Base-by-base conservation (phyloP, 2,797 vertebrate species). In the Smutsia gigantea region DNA sequence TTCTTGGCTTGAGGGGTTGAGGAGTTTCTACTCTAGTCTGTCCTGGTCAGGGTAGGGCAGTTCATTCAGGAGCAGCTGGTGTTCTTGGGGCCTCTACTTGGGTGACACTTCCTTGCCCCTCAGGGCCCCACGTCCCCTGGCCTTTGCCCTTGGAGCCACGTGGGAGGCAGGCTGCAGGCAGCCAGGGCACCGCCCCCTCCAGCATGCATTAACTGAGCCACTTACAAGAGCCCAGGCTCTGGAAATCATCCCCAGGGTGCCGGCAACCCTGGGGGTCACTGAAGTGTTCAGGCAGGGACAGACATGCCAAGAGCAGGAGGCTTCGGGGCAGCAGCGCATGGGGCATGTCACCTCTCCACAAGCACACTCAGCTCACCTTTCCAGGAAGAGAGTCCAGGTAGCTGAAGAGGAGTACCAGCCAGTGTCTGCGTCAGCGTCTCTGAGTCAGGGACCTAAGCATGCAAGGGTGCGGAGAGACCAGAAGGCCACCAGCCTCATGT, bases 81-180 rank as follows among this genome's bases (percentile, higher is more conserved):
- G 51, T n/a, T 71, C 66, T 53, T 57, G 7, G 14, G 15, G 37
- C n/a, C 63, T 59, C 25, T 9, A 0, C 25, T 71, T 63, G 15
- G 7, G 37, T 17, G 77, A 9, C 66, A 23, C 19, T 31, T 15
- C 29, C 51, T 84, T 10, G 25, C 34, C 17, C 19, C 27, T 29
- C 3, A 27, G 10, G n/a, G 21, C 57, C 39, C 63, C 18, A 12
- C 0, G 4, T 39, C 66, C 51, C 7, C 0, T 68, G 39, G 75
- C 81, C 81, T 93, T 59, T 64, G 14, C 78, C 83, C 8, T 34
- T 21, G 37, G 85, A 78, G 87, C 55, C 71, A 10, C 0, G 0
- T n/a, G 74, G 74, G 37, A 21, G 37, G 79, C 18, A 19, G 18
- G 37, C 85, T 49, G 63, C 53, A 46, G 78, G 37, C 55, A 57